Conservation (phyloP, 2,888 invertebrate genomes). For the Xylota segnis region DNA sequence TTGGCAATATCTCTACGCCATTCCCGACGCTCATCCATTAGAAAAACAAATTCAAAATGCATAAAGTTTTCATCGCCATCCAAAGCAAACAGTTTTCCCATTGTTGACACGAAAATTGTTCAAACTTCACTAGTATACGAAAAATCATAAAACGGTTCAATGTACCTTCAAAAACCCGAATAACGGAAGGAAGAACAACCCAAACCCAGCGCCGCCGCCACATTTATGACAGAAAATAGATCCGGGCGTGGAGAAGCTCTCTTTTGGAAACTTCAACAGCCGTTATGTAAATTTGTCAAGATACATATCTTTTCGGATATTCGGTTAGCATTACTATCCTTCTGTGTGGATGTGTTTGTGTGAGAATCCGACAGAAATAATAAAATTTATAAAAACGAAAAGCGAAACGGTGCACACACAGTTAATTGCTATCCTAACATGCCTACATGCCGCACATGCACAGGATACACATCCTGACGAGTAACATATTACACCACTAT, state of each 20-base stretch:
- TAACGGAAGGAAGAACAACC: slow-evolving; percentile 27
- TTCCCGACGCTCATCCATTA: slow-evolving; percentile 33
- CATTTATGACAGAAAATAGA: slow-evolving; percentile 1
- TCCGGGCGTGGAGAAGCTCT: slow-evolving; percentile 1
- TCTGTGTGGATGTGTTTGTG: background rate
- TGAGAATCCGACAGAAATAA: slow-evolving; percentile 42
- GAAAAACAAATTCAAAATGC: slow-evolving; percentile 65
- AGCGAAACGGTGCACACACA: slow-evolving; percentile 27
- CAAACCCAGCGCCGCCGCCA: background rate
- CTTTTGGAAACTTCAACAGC: slow-evolving; percentile 40
- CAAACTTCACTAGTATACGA: slow-evolving; percentile 39
- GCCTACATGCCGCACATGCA: slow-evolving; percentile 14
- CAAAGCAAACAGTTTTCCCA: slow-evolving; percentile 60
- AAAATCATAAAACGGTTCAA: slow-evolving; percentile 61
- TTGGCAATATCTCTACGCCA: slow-evolving; percentile 15
- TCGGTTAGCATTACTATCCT: slow-evolving; percentile 40
- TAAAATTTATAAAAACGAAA: slow-evolving; percentile 48
- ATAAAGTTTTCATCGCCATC: slow-evolving; percentile 70
- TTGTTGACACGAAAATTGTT: slow-evolving; percentile 63
- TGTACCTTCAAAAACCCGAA: slow-evolving; percentile 61
- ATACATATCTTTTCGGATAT: slow-evolving; percentile 51
- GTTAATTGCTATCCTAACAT: slow-evolving; percentile 68
- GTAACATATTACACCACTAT: slow-evolving; percentile 45
- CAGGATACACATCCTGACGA: slow-evolving; percentile 40
- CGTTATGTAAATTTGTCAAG: slow-evolving; percentile 70